Percentiles rank a stretch among this genome's conserved stretches.
phyloP scores from a whole-genome alignment of 2,888 invertebrate genomes.

The Nomada ruficornis region DNA sequence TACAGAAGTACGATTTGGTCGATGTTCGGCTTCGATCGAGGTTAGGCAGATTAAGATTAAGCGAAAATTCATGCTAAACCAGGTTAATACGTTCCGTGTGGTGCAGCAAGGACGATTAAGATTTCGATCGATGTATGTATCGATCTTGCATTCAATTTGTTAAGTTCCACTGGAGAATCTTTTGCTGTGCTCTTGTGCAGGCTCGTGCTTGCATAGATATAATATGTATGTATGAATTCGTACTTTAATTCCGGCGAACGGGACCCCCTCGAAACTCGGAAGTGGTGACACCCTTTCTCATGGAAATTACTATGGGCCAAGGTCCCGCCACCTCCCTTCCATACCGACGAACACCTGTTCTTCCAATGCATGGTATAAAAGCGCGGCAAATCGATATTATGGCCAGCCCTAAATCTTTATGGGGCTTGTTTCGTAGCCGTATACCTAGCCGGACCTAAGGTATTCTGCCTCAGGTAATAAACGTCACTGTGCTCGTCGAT shows the following conservation, averaged over 20 bases:
- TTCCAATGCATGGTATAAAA: conserved; percentile 33
- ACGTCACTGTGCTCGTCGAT: neutral
- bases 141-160: too few species aligned
- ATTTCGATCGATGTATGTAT: too few species aligned
- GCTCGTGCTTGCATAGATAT: neutral
- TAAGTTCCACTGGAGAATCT: conserved; percentile 4
- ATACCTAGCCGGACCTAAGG: conserved; percentile 5
- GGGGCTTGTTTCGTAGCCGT: neutral
- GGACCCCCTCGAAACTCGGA: conserved; percentile 20
- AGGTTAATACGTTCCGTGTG: neutral
- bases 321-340: conserved; percentile 14
- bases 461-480: conserved; percentile 37
- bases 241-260: conserved; percentile 48
- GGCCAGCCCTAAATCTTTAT: conserved; percentile 21
- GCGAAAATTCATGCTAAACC: neutral
- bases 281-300: conserved; percentile 58
- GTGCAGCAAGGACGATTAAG: too few species aligned
- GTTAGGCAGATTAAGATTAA: conserved; percentile 13
- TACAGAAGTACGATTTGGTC: neutral
- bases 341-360: conserved; percentile 30
- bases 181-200: conserved; percentile 25
- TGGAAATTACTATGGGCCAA: conserved; percentile 60
- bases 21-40: neutral
- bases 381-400: conserved; percentile 46
- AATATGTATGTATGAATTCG: conserved; percentile 1